Base-by-base conservation (phyloP, 1,140 invertebrate genomes). In the Drosophila pruinosa region DNA sequence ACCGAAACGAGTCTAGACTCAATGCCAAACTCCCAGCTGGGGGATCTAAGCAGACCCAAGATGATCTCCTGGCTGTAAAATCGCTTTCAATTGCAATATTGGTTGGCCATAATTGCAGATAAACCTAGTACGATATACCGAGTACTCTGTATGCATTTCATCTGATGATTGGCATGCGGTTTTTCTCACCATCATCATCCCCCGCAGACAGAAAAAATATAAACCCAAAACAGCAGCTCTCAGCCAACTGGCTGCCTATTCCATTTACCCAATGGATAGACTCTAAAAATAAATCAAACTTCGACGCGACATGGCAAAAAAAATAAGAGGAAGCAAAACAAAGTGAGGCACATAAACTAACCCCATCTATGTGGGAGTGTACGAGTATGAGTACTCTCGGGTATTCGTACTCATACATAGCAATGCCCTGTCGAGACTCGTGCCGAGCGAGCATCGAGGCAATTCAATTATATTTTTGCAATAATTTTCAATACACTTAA, bases 401-500 rank as follows among this genome's bases (percentile, higher is more conserved):
- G 65, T 43, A 58, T 34, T 68, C 10, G 34, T 41, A 65, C n/a
- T 10, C 31, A 12, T n/a, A n/a, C n/a, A n/a, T n/a, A n/a, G n/a
- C n/a, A n/a, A n/a, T n/a, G n/a, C n/a, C n/a, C n/a, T n/a, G 22
- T 10, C 31, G 31, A 45, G 54, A 31, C 28, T 58, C n/a, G 22
- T 15, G 28, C n/a, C 26, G 64, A 54, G 61, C 26, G 64, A 54
- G 61, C 52, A 67, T 62, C 68, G 59, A 78, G 81, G 86, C 86
- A 85, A 85, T 86, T 89, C 77, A 85, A 81, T 81, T 81, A 89
- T 86, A 78, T 85, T 81, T 89, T 86, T 89, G 85, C 86, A 89
- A 89, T 89, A 89, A 89, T 89, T 89, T 89, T 76, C 80, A 89
- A 89, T 89, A 89, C 85, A 86, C 85, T 89, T 81, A 89, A 89